Base-by-base conservation (phyloP, 2,888 invertebrate species). In the Minunthozetes semirufus region DNA sequence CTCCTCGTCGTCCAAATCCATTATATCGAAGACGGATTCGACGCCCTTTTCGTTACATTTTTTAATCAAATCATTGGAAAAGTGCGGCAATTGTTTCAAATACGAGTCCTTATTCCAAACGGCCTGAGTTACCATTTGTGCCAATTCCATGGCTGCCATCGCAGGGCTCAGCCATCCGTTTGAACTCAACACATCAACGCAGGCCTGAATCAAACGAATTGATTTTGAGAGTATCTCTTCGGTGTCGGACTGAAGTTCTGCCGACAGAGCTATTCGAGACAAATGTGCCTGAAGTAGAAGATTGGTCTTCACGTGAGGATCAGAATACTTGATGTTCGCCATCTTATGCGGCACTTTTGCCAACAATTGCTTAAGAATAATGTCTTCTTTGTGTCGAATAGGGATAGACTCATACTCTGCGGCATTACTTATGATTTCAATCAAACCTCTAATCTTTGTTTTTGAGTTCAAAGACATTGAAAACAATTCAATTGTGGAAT, bases 81-180 rank as follows among this genome's bases (percentile, higher is more conserved):
- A 98, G 85, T 99, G 97, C 1, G 99, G 99, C 82, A 99, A 84
- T 82, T 99, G 99, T 77, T 96, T 90, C 77, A 99, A 87, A 82
- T 97, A 96, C 0, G 95, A 94, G 85, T 99, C 99, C 84, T 96
- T 97, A 81, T 92, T 94, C 96, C 98, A 99, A 96, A 99, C 96
- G 13, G 98, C 98, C 84, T 99, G 99, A 0, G 99, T 99, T 1
- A 94, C 93, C 98, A 99, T 99, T 85, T 99, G 99, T 0, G 98
- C 95, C 81, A 99, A 86, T 84, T 99, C 99, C 99, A 99, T 99
- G 80, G 98, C 97, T 22, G 97, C 95, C 56, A 99, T 93, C 4
- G 98, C 99, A 0, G 99, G 98, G 0, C 94, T 90, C 72, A 99
- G 86, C 99, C 99, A 99, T 46, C 99, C 98, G 80, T 96, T 97